Conservation (phyloP, 2,797 vertebrate species). For the Clarias pachynema region DNA sequence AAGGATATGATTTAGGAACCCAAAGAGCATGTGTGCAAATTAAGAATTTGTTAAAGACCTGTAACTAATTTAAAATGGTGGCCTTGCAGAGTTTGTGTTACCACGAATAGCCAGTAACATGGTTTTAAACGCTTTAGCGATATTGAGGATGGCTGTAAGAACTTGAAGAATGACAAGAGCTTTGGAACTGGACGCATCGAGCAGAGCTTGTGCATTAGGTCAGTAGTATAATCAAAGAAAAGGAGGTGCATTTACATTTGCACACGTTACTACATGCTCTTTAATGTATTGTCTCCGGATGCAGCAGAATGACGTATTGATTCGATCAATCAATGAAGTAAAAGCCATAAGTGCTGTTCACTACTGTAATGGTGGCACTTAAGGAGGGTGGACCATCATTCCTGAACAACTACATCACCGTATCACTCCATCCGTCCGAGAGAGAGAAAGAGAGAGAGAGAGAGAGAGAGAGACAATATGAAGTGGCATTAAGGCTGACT, state of each 20-base stretch:
- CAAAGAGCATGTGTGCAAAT: too few species aligned
- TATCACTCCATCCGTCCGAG: slow-evolving; percentile 7
- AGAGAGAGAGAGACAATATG: slow-evolving; percentile 39
- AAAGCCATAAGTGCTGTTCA: slow-evolving; percentile 73
- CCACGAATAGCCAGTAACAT: neutral
- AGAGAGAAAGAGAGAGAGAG: slow-evolving; percentile 28
- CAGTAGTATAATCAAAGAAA: neutral
- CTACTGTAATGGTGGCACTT: slow-evolving; percentile 76
- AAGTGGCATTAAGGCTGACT: slow-evolving; percentile 65
- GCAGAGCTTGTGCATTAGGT: neutral
- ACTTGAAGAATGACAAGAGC: neutral
- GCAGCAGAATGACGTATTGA: slow-evolving; percentile 77
- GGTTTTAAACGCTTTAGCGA: neutral
- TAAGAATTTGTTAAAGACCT: too few species aligned
- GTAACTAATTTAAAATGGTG: too few species aligned
- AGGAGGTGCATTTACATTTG: slow-evolving; percentile 57
- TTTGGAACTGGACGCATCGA: neutral
- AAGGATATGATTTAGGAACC: too few species aligned
- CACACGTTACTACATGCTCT: slow-evolving; percentile 62
- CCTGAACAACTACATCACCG: slow-evolving; percentile 45
- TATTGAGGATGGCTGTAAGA: neutral
- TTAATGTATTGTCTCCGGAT: slow-evolving; percentile 76
- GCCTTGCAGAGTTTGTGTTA: neutral
- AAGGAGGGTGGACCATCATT: slow-evolving; percentile 65
- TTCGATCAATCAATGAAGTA: slow-evolving; percentile 77